Evolutionary conservation across 2,888 invertebrate species (phyloP).

Genomic region (Hypena proboscidalis): DNA sequence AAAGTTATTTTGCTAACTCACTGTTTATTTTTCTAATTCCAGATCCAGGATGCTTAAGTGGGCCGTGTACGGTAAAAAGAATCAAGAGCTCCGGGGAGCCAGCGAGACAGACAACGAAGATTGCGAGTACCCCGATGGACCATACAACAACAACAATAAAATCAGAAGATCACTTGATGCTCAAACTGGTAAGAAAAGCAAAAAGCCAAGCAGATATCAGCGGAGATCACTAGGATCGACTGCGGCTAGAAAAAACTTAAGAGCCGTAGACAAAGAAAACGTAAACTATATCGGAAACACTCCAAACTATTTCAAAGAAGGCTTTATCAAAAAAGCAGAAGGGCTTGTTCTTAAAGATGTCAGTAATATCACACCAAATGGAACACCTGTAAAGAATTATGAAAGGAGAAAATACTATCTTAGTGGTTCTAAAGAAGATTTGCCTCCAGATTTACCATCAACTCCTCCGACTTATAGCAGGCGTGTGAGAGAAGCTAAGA

Average conservation of each 20-base stretch:
- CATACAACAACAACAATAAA: constrained; percentile 55
- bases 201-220: constrained; percentile 79
- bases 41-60: constrained; percentile 86
- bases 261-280: constrained; percentile 76
- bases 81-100: constrained; percentile 60
- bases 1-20: background rate
- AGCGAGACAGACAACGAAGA: constrained; percentile 53
- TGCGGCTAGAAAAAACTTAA: constrained; percentile 66
- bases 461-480: constrained; percentile 78
- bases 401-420: constrained; percentile 65
- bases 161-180: constrained; percentile 72
- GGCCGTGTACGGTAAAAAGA: constrained; percentile 83
- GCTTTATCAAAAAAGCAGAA: constrained; percentile 83
- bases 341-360: constrained; percentile 83
- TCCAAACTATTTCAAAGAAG: constrained; percentile 86
- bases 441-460: constrained; percentile 68
- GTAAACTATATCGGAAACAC: constrained; percentile 82
- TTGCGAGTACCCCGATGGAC: constrained; percentile 49
- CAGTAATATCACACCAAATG: constrained; percentile 86
- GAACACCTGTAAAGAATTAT: constrained; percentile 66
- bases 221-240: constrained; percentile 71
- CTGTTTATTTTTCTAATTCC: constrained; percentile 49
- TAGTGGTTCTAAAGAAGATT: constrained; percentile 64
- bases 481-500: constrained; percentile 78
- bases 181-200: constrained; percentile 72